Base-by-base conservation (phyloP, 2,888 invertebrate genomes). In the Melieria picta region DNA sequence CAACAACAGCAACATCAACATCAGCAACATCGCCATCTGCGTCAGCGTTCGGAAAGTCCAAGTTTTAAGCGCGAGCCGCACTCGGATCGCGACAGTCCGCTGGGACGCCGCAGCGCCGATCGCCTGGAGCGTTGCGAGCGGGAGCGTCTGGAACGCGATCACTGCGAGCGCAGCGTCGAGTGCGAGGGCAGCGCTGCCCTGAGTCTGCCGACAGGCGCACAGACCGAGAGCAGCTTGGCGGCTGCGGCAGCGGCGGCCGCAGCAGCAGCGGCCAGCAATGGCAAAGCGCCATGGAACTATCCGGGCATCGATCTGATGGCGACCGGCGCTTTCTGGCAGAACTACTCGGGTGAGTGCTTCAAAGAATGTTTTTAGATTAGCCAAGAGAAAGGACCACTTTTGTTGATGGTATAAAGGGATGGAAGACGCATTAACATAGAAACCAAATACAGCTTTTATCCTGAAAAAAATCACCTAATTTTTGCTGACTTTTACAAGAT, bases 251-350 rank as follows among this genome's bases (percentile, higher is more conserved):
- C 80, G 48, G 82, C 80, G 5, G 84, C 83, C 7, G 85, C 85
- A 46, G 80, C 85, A 0, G 84, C 85, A 48, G 84, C 83, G 61
- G 82, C 84, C 45, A 82, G 82, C 62, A 81, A 82, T 72, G 89
- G 88, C 57, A 90, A 91, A 80, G 88, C 88, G 58, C 85, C 86
- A 42, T 92, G 92, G 92, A 91, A 91, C 79, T 92, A 92, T 86
- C 86, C 91, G 50, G 91, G 92, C 68, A 89, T 93, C 77, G 95
- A 95, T 88, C 91, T 95, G 86, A 94, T 95, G 90, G 92, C 93
- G 81, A 93, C 92, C 69, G 94, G 94, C 55, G 94, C 94, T 58
- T 95, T 95, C 88, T 95, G 95, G 95, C 95, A 95, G 86, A 95
- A 95, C 86, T 95, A 95, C 88, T 95, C 95, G 84, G 95, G 95